Conservation (phyloP, 2,113 vertebrate species). For the Eonycteris spelaea region DNA sequence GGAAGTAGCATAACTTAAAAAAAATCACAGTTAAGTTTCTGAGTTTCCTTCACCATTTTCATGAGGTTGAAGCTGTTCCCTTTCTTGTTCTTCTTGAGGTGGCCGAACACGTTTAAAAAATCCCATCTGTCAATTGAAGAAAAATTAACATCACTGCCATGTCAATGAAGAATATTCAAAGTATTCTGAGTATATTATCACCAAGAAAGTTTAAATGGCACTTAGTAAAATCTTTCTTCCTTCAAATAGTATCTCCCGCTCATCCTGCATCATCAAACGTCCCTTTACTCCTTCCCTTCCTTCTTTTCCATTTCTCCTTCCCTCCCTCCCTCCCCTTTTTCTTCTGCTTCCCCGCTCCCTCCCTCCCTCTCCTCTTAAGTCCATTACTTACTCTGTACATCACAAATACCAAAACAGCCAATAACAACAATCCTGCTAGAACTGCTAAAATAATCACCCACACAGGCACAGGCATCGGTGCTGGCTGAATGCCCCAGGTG, state of each 20-base stretch:
- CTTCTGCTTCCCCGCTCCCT: background rate
- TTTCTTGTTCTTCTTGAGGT: conserved; percentile 94
- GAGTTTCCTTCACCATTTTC: conserved; percentile 94
- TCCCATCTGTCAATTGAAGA: conserved; percentile 86
- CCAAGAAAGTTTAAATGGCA: background rate
- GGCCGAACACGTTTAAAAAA: conserved; percentile 98
- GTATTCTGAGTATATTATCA: background rate
- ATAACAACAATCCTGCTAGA: conserved; percentile 92
- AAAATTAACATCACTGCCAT: background rate
- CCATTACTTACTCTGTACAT: conserved; percentile 93
- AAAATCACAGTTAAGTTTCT: conserved; percentile 85
- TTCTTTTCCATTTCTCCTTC: background rate
- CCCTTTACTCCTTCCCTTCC: background rate
- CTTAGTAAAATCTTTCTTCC: background rate
- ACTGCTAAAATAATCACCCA: conserved; percentile 97
- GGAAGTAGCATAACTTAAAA: conserved; percentile 59
- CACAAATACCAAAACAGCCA: conserved; percentile 95
- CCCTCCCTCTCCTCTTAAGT: background rate
- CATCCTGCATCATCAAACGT: too few species aligned
- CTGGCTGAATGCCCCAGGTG: conserved; percentile 90
- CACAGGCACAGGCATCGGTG: conserved; percentile 87
- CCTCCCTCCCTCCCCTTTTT: too few species aligned
- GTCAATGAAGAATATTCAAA: background rate
- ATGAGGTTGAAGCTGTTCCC: conserved; percentile 95
- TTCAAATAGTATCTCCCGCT: background rate